Conservation (phyloP, 2,113 vertebrate genomes). For the Chionis minor region DNA sequence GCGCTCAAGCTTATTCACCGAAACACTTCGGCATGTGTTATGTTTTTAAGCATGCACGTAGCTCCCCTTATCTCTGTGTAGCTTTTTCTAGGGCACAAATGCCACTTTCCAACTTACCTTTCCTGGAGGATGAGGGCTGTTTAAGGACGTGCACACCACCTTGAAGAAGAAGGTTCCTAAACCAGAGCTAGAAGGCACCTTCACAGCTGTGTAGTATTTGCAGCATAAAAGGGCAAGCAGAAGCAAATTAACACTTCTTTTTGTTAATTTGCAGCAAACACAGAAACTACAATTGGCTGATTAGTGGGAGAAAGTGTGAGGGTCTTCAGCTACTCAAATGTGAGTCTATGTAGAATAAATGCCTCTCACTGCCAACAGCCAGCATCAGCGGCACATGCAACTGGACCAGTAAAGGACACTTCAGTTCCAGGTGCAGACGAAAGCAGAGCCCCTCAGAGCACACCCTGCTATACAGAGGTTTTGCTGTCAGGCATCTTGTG, state of each 20-base stretch:
- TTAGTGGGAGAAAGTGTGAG: not conserved
- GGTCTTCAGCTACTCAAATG: not conserved
- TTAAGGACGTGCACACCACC: not conserved
- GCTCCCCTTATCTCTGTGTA: not conserved
- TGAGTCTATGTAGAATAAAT: not conserved
- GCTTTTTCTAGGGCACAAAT: not conserved
- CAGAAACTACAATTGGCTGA: not conserved
- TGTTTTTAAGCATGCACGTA: not conserved
- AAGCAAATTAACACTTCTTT: not conserved
- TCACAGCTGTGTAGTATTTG: not conserved
- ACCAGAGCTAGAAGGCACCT: not conserved
- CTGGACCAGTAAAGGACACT: not conserved
- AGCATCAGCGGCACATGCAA: accelerated
- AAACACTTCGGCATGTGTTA: not conserved
- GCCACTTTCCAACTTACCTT: not conserved
- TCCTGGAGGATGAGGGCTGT: not conserved
- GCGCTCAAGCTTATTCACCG: not conserved
- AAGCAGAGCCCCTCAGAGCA: not conserved
- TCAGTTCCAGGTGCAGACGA: not conserved
- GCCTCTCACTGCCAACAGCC: not conserved
- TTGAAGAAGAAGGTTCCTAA: not conserved
- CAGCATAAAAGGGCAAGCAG: not conserved
- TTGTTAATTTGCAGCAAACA: not conserved
- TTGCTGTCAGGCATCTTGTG: not conserved
- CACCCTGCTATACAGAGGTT: not conserved